These are phyloP conservation scores for Champsocephalus esox DNA, from an alignment of 2,797 vertebrate species.

Conservation along the genomic window DNA sequence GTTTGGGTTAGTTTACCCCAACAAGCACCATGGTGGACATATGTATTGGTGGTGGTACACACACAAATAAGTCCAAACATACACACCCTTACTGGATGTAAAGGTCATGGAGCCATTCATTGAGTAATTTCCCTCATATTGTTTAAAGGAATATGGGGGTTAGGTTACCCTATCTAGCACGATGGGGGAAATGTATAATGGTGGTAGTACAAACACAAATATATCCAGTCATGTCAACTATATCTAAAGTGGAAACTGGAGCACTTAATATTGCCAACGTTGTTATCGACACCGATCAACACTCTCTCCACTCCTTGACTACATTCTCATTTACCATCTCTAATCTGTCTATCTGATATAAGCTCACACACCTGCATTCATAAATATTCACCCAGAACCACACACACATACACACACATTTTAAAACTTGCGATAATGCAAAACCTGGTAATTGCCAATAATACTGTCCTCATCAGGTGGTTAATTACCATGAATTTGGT, in stretches of 20 bases:
- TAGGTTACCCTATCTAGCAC: too few species aligned
- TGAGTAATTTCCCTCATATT: neutral
- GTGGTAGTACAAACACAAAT: neutral
- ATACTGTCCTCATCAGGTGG: conserved; percentile 82
- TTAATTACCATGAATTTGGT: conserved; percentile 82
- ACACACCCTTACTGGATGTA: neutral
- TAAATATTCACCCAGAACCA: conserved; percentile 33
- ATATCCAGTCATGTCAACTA: neutral
- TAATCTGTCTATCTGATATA: neutral
- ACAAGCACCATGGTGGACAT: too few species aligned
- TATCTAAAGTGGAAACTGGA: neutral
- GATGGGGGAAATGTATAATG: too few species aligned
- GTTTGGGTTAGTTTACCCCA: too few species aligned
- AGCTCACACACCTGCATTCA: conserved; percentile 21
- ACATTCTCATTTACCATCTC: conserved; percentile 5
- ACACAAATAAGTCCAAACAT: neutral
- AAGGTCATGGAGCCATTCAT: neutral
- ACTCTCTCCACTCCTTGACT: conserved; percentile 1
- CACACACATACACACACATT: conserved; percentile 20
- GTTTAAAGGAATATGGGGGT: neutral
- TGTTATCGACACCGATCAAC: conserved; percentile 12
- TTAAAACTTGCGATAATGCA: conserved; percentile 72
- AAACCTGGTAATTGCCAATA: conserved; percentile 82
- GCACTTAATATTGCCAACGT: neutral
- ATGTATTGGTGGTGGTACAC: neutral